A percentile compares a stretch with the other conserved stretches of the same genome.
Evolutionary conservation across 2,797 vertebrate genomes (phyloP).

Genomic region (Remorina albescens): DNA sequence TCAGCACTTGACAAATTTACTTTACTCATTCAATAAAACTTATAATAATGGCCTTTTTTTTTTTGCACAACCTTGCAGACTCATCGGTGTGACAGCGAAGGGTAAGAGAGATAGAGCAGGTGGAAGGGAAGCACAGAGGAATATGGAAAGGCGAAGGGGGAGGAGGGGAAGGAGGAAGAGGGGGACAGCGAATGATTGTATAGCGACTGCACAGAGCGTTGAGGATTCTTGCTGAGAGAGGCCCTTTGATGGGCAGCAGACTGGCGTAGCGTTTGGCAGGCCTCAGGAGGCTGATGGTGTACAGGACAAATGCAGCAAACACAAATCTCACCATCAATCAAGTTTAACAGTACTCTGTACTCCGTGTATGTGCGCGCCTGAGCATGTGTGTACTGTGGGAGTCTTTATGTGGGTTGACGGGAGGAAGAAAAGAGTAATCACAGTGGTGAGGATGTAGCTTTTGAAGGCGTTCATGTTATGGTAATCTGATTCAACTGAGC

Average conservation of each 20-base stretch:
- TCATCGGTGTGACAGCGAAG: background rate
- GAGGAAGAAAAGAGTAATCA: conserved; percentile 52
- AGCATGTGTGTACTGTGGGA: conserved; percentile 1
- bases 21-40: conserved; percentile 55
- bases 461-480: conserved; percentile 50
- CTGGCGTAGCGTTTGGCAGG: conserved; percentile 54
- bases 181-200: conserved; percentile 43
- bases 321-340: conserved; percentile 75
- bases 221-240: conserved; percentile 69
- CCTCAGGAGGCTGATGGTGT: conserved; percentile 53
- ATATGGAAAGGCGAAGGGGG: conserved; percentile 2
- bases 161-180: background rate
- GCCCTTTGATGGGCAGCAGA: conserved; percentile 63
- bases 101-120: background rate
- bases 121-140: background rate
- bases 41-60: conserved; percentile 30
- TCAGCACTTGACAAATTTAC: conserved; percentile 25
- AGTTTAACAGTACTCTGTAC: conserved; percentile 62
- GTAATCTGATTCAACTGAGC: conserved; percentile 49
- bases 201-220: conserved; percentile 51
- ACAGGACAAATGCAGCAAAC: conserved; percentile 59
- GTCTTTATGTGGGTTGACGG: conserved; percentile 37
- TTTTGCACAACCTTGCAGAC: conserved; percentile 16
- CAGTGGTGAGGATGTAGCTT: conserved; percentile 51
- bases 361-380: conserved; percentile 26